phyloP scores from a whole-genome alignment of 92 coral and sea anemone genomes.

The Actinernus sp. region DNA sequence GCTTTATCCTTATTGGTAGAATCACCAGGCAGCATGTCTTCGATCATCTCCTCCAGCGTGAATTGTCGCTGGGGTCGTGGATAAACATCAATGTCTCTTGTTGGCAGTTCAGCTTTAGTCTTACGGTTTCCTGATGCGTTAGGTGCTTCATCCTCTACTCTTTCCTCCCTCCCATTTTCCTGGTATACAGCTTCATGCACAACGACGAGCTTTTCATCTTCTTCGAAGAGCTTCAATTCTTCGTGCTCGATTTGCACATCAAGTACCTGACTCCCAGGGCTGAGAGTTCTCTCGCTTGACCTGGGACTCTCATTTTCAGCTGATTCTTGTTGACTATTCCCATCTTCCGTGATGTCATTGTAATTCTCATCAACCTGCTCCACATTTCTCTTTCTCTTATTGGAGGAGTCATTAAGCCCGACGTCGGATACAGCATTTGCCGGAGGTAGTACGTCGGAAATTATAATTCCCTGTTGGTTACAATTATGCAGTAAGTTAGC shows the following conservation, averaged over 20 bases:
- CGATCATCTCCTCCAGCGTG: slow-evolving; percentile 72
- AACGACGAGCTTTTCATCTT: not conserved
- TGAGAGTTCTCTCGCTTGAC: too few relatives aligned
- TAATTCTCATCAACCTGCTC: not conserved
- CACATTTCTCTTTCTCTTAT: not conserved
- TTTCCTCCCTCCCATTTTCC: not conserved
- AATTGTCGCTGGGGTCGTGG: slow-evolving; percentile 66
- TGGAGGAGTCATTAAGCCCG: too few relatives aligned
- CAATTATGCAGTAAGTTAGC: too few relatives aligned
- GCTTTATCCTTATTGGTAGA: slow-evolving; percentile 4
- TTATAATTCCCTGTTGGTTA: too few relatives aligned
- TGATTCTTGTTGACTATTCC: too few relatives aligned
- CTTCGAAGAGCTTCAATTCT: not conserved
- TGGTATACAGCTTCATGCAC: not conserved
- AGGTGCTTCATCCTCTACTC: not conserved
- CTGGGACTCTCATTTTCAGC: too few relatives aligned
- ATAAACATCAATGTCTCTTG: slow-evolving; percentile 41
- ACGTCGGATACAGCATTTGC: too few relatives aligned
- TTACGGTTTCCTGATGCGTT: slow-evolving; percentile 9
- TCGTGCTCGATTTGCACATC: too few relatives aligned
- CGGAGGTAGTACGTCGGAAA: too few relatives aligned
- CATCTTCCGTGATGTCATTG: too few relatives aligned
- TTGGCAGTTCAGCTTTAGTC: not conserved
- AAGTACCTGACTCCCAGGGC: too few relatives aligned
- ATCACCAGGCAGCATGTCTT: slow-evolving; percentile 66